These are phyloP conservation scores for Diplosoma virens DNA, from an alignment of 23 tunicate species.

Conservation along the genomic window DNA sequence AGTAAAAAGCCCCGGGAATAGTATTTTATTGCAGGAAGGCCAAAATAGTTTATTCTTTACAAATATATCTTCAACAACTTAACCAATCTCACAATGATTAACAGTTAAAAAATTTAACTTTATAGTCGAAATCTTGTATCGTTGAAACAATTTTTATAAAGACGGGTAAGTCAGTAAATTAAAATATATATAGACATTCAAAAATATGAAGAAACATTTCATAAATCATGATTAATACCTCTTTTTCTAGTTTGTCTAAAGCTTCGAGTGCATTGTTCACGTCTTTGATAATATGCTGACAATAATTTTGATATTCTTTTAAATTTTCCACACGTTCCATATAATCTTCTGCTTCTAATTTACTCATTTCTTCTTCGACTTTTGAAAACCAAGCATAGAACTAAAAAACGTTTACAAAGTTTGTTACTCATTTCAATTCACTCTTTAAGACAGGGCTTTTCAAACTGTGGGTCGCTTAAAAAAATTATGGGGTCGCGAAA, in stretches of 20 bases:
- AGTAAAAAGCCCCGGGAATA: too few species aligned
- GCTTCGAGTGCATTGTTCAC: constrained; percentile 64
- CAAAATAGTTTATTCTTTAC: too few species aligned
- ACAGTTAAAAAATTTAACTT: not conserved
- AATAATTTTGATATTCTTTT: constrained; percentile 45
- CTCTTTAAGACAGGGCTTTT: too few species aligned
- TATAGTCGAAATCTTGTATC: not conserved
- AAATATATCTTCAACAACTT: too few species aligned
- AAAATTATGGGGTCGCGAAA: too few species aligned
- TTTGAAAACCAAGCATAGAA: constrained; percentile 83
- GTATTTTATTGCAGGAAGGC: too few species aligned
- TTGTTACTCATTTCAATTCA: too few species aligned
- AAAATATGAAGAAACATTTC: not conserved
- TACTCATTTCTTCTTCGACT: constrained; percentile 72
- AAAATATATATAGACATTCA: too few species aligned
- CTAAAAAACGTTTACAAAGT: too few species aligned
- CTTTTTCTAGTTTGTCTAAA: constrained; percentile 65
- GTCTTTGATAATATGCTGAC: constrained; percentile 60
- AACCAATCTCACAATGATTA: too few species aligned
- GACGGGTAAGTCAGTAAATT: not conserved
- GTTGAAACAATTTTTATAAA: not conserved
- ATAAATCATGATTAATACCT: constrained; percentile 28
- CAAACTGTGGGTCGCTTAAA: too few species aligned
- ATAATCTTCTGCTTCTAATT: constrained; percentile 55
- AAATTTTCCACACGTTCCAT: constrained; percentile 50